Evolutionary conservation across 2,888 invertebrate species (phyloP).

Genomic region (Trimorus sp.): DNA sequence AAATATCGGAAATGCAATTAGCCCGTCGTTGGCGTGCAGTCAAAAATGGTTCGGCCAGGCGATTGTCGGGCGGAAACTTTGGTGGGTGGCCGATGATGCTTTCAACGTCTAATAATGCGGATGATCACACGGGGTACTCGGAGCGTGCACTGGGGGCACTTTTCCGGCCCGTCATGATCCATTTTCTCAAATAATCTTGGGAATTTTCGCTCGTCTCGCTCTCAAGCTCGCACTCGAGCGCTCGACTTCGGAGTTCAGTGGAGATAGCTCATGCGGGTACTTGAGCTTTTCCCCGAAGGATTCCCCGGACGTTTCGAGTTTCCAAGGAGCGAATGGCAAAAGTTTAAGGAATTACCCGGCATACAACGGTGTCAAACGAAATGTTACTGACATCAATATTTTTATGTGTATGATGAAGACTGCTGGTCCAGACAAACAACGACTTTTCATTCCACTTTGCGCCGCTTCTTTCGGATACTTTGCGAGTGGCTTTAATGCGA

Average conservation of each 20-base stretch:
- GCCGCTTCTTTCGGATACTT: neutral
- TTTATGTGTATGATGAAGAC: slow-evolving; percentile 42
- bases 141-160: slow-evolving; percentile 61
- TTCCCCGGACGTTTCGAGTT: slow-evolving; percentile 57
- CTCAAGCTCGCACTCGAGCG: slow-evolving; percentile 52
- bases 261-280: slow-evolving; percentile 65
- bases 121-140: slow-evolving; percentile 55
- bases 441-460: slow-evolving; percentile 11
- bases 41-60: slow-evolving; percentile 31
- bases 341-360: slow-evolving; percentile 55
- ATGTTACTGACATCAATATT: slow-evolving; percentile 50
- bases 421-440: slow-evolving; percentile 12
- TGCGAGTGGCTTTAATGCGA: neutral
- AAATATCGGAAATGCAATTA: slow-evolving; percentile 51
- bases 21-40: slow-evolving; percentile 34
- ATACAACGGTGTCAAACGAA: slow-evolving; percentile 53
- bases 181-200: slow-evolving; percentile 65
- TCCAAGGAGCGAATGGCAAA: slow-evolving; percentile 56
- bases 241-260: slow-evolving; percentile 49
- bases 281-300: slow-evolving; percentile 62
- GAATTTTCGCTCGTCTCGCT: slow-evolving; percentile 59
- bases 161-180: slow-evolving; percentile 62
- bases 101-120: slow-evolving; percentile 63
- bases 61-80: slow-evolving; percentile 40
- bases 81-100: slow-evolving; percentile 48